Evolutionary conservation across 2,113 vertebrate genomes (phyloP).

Genomic region (Lethenteron camtschaticum): DNA sequence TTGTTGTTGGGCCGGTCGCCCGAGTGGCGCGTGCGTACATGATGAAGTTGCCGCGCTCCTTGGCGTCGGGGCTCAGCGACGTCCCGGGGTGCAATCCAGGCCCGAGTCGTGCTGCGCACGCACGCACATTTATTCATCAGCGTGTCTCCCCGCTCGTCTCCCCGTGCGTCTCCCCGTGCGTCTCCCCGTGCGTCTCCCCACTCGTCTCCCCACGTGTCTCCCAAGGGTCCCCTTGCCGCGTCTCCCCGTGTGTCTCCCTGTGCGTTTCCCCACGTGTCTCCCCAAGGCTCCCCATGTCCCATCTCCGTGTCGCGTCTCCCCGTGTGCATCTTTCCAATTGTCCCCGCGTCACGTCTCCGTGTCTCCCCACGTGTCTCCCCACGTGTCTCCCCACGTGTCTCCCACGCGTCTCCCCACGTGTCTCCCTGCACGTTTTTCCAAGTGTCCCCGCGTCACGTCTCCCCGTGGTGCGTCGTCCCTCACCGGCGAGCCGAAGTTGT

Average conservation of each 20-base stretch:
- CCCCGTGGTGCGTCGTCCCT: conserved; percentile 11
- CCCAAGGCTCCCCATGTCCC: too few relatives aligned
- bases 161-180: too few relatives aligned
- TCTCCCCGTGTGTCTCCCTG: neutral
- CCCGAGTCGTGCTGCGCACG: conserved; percentile 76
- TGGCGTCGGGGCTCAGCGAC: conserved; percentile 38
- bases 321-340: neutral
- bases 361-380: neutral
- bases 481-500: conserved; percentile 96
- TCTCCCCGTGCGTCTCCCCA: too few relatives aligned
- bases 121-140: too few relatives aligned
- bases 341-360: neutral
- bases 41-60: conserved; percentile 83
- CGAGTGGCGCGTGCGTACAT: conserved; percentile 97
- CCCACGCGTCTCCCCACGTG: neutral
- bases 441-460: neutral
- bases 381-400: neutral
- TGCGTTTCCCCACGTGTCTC: neutral
- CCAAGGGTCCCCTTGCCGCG: too few relatives aligned
- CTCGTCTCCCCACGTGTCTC: too few relatives aligned
- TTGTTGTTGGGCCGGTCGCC: conserved; percentile 93
- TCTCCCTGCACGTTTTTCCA: neutral
- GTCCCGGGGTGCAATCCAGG: conserved; percentile 71
- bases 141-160: too few relatives aligned
- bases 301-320: too few relatives aligned